These are phyloP conservation scores for Scaptomyza caliginosa DNA, from an alignment of 2,888 invertebrate species.

Conservation along the genomic window DNA sequence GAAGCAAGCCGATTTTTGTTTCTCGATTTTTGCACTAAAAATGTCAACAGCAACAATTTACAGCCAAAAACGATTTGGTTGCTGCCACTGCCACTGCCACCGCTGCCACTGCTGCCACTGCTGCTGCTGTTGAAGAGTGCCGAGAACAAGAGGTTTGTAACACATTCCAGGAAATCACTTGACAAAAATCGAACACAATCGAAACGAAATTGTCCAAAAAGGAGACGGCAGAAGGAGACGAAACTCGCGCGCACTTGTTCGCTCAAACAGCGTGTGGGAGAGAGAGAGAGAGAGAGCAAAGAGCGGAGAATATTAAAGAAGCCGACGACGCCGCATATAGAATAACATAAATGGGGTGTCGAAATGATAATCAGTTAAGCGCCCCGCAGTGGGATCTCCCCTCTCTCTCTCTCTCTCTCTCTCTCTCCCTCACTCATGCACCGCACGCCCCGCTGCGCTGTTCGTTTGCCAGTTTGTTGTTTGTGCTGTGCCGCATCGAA, in stretches of 20 bases:
- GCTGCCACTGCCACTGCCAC: constrained; percentile 11
- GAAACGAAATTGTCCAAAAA: not conserved
- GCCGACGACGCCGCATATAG: constrained; percentile 48
- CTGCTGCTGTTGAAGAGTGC: constrained; percentile 23
- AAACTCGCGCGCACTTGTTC: constrained; percentile 34
- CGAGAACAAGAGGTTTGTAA: constrained; percentile 59
- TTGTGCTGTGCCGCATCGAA: constrained; percentile 33
- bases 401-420: constrained; percentile 20
- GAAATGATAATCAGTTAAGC: constrained; percentile 76
- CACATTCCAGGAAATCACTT: constrained; percentile 73
- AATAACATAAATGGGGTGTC: constrained; percentile 79
- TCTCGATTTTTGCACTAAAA: constrained; percentile 64
- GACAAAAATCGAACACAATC: constrained; percentile 31
- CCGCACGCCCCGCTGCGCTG: constrained; percentile 65
- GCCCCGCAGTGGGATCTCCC: constrained; percentile 67
- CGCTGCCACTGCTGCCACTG: constrained; percentile 10
- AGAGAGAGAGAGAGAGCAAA: too few species aligned
- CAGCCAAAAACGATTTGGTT: too few species aligned
- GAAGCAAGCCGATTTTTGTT: too few species aligned
- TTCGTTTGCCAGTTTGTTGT: constrained; percentile 3
- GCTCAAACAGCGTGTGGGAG: not conserved
- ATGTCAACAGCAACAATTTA: constrained; percentile 70
- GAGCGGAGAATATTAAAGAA: constrained; percentile 1
- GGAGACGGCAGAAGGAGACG: too few species aligned
- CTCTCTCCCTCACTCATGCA: constrained; percentile 11